Base-by-base conservation (phyloP, 2,797 vertebrate species). In the Percopsis omiscomaycus region DNA sequence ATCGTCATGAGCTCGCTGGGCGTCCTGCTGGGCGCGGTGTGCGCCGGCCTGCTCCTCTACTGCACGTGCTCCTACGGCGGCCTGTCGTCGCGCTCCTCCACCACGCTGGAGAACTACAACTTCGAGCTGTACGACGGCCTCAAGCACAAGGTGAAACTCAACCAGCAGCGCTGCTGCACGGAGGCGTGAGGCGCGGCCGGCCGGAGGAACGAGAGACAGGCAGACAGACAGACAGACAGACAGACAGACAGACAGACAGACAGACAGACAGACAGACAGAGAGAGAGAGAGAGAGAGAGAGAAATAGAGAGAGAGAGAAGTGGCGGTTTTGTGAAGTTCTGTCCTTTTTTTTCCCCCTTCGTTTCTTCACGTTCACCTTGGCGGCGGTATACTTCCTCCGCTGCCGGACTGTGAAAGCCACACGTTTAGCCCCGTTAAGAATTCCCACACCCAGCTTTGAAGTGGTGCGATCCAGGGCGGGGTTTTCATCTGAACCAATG, bases 111-210 rank as follows among this genome's bases (percentile, higher is more conserved):
- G 89, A 98, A 98, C 92, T 99, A 99, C 93, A 99, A 99, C 92
- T 99, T 98, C 0, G 97, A 99, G 84, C 94, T 99, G 69, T 99
- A 98, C 0, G 97, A 98, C 0, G 97, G 97, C 78, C 96, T 98
- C 88, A 98, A 99, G 92, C 97, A 98, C 93, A 99, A 99, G 80
- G 97, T 98, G 81, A 99, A 99, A 91, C 95, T 97, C 85, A 98
- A 98, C 92, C 97, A 98, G 81, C 97, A 98, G 88, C 96, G 96
- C 81, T 98, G 96, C 89, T 99, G 96, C 92, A 95, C 91, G 0
- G 92, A 92, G 80, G 91, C 91, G 5, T 92, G 88, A 90, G 63
- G 22, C 22, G 22, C 22, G 22, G 22, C 22, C 22, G 22, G 22
- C 61, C 22, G 22, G 22, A 22, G 22, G 22, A 22, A 22, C 22